Conservation (phyloP, 2,797 vertebrate genomes). For the Myotis findleyi region DNA sequence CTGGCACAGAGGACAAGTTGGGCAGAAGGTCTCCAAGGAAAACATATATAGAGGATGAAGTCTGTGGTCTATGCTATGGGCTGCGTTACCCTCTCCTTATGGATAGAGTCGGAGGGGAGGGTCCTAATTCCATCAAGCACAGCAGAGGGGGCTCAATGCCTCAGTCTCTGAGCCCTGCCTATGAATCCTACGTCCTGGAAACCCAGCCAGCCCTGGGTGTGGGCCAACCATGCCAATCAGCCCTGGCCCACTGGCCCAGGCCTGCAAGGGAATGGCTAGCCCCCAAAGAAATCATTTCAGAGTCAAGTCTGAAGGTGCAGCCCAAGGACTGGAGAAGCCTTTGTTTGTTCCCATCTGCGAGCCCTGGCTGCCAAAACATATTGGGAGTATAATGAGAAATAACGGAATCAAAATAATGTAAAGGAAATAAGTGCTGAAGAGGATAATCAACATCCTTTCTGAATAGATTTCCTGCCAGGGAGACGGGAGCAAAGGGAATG, state of each 20-base stretch:
- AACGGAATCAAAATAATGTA: conserved; percentile 75
- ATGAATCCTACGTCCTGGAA: neutral
- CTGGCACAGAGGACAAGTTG: fast-evolving
- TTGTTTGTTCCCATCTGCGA: conserved; percentile 63
- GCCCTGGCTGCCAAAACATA: conserved; percentile 69
- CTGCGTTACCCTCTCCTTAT: neutral
- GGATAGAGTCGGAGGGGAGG: no score
- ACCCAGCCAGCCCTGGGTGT: neutral
- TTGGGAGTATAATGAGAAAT: conserved; percentile 67
- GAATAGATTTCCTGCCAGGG: conserved; percentile 82
- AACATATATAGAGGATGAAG: neutral
- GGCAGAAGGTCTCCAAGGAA: neutral
- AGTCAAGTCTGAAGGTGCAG: conserved; percentile 8
- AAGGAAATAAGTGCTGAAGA: conserved; percentile 78
- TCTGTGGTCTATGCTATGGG: neutral
- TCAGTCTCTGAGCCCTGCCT: neutral
- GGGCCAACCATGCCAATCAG: neutral
- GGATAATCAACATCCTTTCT: conserved; percentile 75
- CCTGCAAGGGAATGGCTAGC: neutral
- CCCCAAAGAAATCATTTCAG: neutral
- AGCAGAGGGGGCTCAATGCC: fast-evolving
- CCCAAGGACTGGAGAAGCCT: neutral
- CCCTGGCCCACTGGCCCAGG: neutral
- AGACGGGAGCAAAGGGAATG: conserved; percentile 73
- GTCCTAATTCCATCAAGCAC: neutral